Base-by-base conservation (phyloP, 2,113 vertebrate genomes). In the Marcusenius ussheri region DNA sequence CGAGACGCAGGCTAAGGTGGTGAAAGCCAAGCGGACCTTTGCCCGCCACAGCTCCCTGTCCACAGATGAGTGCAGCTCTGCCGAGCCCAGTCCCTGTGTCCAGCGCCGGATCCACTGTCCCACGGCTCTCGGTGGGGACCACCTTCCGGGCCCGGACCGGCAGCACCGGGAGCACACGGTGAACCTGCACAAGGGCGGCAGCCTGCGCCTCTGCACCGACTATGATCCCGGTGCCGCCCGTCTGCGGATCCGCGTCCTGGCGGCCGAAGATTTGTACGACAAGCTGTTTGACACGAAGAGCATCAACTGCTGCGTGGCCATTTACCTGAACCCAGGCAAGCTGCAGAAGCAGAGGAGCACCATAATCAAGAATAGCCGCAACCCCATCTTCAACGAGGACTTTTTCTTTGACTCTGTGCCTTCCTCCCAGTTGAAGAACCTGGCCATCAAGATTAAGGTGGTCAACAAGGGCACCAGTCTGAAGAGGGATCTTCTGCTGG, bases 391-490 rank as follows among this genome's bases (percentile, higher is more conserved):
- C 96, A 99, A 99, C 0, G 98, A 99, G 94, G 98, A 99, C 94
- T 99, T 99, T 94, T 99, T 99, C 95, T 99, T 99, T 10, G 98
- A 99, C 0, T 96, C 97, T 1, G 94, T 99, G 91, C 97, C 97
- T 4, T 93, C 95, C 0, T 94, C 95, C 11, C 97, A 98, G 0
- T 96, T 94, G 88, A 97, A 97, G 91, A 98, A 97, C 93, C 96
- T 99, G 93, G 96, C 97, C 0, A 95, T 99, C 90, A 97, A 99
- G 94, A 93, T 99, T 93, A 99, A 99, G 93, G 98, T 99, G 94
- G 97, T 99, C 27, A 99, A 99, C 94, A 99, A 98, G 91, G 98
- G 98, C n/a, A 96, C 98, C 92, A 98, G 97, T 93, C 97, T 99
- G 3, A 99, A 98, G 94, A 95, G 98, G 93, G 97, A 99, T 95